Evolutionary conservation across 2,888 invertebrate genomes (phyloP).

Genomic region (Spodoptera exigua): DNA sequence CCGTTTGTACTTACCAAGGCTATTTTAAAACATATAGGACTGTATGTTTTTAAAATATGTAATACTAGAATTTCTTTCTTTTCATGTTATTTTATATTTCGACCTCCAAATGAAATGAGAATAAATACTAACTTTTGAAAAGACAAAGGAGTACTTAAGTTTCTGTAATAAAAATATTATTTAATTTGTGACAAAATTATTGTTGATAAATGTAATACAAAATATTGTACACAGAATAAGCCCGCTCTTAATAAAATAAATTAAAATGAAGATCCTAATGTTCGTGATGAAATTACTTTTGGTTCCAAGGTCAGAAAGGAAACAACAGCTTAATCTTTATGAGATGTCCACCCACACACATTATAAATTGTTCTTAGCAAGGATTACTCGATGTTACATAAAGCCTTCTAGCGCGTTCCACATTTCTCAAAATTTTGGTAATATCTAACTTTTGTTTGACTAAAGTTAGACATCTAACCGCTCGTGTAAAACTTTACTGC

Average conservation of each 20-base stretch:
- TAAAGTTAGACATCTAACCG: not conserved
- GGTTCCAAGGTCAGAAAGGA: conserved; percentile 11
- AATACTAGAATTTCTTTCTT: too few relatives aligned
- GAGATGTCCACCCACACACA: conserved; percentile 33
- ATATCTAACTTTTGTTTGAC: conserved; percentile 3
- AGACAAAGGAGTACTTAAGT: too few relatives aligned
- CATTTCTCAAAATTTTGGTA: conserved; percentile 3
- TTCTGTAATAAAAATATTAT: too few relatives aligned
- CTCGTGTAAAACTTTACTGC: too few relatives aligned
- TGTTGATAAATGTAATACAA: not conserved
- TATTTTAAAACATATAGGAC: too few relatives aligned
- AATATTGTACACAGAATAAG: not conserved
- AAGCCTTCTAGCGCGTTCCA: conserved; percentile 8
- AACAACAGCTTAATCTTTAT: conserved; percentile 26
- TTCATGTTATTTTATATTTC: too few relatives aligned
- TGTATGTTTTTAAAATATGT: too few relatives aligned
- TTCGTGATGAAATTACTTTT: conserved; percentile 35
- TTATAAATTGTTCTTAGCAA: conserved; percentile 17
- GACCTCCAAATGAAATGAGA: too few relatives aligned
- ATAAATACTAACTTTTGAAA: too few relatives aligned
- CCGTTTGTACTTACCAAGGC: conserved; percentile 10
- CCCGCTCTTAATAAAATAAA: conserved; percentile 18
- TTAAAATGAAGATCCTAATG: conserved; percentile 15
- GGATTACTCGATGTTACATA: conserved; percentile 14
- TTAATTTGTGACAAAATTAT: too few relatives aligned